phyloP scores from a whole-genome alignment of 2,888 invertebrate species.

The Parascotia fuliginaria region DNA sequence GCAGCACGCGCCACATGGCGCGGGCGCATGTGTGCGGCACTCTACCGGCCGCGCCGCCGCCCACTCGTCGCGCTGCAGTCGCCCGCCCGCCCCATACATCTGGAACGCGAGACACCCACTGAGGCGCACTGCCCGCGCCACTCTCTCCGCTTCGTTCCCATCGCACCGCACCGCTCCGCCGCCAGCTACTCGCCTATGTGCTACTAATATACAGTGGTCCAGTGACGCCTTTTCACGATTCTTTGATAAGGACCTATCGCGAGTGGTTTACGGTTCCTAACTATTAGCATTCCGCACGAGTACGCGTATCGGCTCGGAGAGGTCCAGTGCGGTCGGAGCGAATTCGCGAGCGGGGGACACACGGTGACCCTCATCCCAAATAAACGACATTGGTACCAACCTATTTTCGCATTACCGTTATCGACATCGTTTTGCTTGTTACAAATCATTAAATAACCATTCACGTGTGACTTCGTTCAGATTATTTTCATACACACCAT shows the following conservation, averaged over 20 bases:
- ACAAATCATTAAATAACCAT: background rate
- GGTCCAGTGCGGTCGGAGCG: constrained; percentile 84
- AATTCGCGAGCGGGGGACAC: constrained; percentile 73
- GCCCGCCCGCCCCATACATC: constrained; percentile 75
- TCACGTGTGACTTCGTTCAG: constrained; percentile 1
- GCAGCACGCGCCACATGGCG: constrained; percentile 85
- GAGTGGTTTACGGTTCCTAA: constrained; percentile 46
- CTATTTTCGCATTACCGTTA: constrained; percentile 49
- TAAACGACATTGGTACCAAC: constrained; percentile 73
- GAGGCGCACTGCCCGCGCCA: constrained; percentile 74
- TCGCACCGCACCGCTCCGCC: constrained; percentile 80
- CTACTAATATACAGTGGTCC: constrained; percentile 51
- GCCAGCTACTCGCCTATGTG: constrained; percentile 60
- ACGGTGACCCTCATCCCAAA: constrained; percentile 70
- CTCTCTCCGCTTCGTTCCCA: constrained; percentile 71
- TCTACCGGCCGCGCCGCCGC: constrained; percentile 74
- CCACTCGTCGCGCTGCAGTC: constrained; percentile 66
- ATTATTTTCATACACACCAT: background rate
- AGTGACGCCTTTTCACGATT: constrained; percentile 59
- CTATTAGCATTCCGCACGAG: constrained; percentile 58
- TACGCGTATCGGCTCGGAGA: constrained; percentile 74
- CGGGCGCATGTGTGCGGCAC: constrained; percentile 81
- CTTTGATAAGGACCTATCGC: constrained; percentile 56
- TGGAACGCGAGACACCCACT: constrained; percentile 83
- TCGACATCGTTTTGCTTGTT: background rate